phyloP scores from a whole-genome alignment of 2,113 vertebrate species.

The Clarias gariepinus region DNA sequence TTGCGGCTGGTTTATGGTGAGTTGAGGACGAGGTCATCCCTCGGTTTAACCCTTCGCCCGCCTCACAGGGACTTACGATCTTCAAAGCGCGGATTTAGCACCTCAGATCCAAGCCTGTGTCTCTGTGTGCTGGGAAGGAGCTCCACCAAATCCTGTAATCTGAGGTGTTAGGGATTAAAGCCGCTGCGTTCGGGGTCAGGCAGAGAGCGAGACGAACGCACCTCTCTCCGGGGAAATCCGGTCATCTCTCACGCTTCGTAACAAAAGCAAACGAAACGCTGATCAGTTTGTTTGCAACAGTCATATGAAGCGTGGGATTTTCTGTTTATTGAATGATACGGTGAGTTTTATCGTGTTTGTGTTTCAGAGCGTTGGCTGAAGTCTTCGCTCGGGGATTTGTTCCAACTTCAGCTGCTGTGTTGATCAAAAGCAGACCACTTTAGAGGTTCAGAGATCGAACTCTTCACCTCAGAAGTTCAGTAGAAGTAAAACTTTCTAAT shows the following conservation, averaged over 20 bases:
- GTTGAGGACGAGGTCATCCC: constrained; percentile 63
- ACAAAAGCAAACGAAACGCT: neutral
- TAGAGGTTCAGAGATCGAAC: constrained; percentile 5
- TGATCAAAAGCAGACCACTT: constrained; percentile 31
- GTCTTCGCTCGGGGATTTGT: constrained; percentile 11
- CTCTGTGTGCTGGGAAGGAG: constrained; percentile 54
- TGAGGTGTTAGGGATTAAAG: constrained; percentile 68
- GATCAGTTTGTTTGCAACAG: neutral
- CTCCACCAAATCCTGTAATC: constrained; percentile 69
- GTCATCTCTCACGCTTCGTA: neutral
- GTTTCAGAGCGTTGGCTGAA: neutral
- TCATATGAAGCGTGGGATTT: neutral
- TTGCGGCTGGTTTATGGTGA: constrained; percentile 37
- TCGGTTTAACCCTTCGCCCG: constrained; percentile 61
- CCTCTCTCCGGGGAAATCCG: neutral
- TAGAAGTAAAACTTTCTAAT: neutral
- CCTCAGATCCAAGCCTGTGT: constrained; percentile 52
- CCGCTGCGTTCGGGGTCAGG: constrained; percentile 47
- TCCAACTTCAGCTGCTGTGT: constrained; percentile 6
- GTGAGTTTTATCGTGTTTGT: too few species aligned
- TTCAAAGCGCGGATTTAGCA: constrained; percentile 68
- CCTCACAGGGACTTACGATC: constrained; percentile 66
- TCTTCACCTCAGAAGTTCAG: constrained; percentile 10
- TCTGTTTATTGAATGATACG: neutral
- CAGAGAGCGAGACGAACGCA: constrained; percentile 45